These are phyloP conservation scores for Papilio demoleus DNA, from an alignment of 2,888 invertebrate species.

Conservation along the genomic window DNA sequence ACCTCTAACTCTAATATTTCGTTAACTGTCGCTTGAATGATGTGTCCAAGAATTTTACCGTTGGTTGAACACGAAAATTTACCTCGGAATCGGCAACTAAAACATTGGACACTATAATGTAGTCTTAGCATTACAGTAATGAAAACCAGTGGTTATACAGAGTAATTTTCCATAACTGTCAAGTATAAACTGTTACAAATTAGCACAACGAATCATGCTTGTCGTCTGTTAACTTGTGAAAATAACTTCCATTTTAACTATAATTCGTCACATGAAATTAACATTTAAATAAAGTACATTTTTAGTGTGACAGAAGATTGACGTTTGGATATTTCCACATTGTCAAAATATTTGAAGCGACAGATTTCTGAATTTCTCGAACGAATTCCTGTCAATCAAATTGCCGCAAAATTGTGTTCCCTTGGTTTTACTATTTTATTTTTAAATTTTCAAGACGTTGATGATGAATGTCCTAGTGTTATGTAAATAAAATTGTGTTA, in stretches of 20 bases:
- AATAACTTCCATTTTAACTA: conserved; percentile 8
- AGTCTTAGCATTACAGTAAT: too few species aligned
- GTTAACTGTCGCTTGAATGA: too few species aligned
- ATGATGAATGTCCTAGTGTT: neutral
- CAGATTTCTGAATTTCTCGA: neutral
- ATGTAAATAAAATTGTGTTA: neutral
- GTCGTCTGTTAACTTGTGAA: neutral
- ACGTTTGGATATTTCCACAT: conserved; percentile 14
- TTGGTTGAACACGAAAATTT: too few species aligned
- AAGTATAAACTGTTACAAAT: conserved; percentile 8
- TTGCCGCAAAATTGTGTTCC: conserved; percentile 16
- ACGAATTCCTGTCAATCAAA: conserved; percentile 19
- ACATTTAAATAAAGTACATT: conserved; percentile 9
- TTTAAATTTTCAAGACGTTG: neutral
- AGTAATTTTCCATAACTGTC: too few species aligned
- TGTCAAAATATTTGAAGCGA: conserved; percentile 17
- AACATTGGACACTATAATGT: too few species aligned
- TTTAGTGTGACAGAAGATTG: conserved; percentile 14
- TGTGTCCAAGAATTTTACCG: too few species aligned
- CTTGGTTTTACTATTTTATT: conserved; percentile 10
- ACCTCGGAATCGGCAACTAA: too few species aligned
- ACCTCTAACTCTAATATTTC: too few species aligned
- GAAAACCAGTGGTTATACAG: too few species aligned
- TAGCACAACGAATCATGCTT: neutral
- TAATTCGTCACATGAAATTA: conserved; percentile 7